Conservation (phyloP, 2,113 vertebrate species). For the Zosterops pallidus region DNA sequence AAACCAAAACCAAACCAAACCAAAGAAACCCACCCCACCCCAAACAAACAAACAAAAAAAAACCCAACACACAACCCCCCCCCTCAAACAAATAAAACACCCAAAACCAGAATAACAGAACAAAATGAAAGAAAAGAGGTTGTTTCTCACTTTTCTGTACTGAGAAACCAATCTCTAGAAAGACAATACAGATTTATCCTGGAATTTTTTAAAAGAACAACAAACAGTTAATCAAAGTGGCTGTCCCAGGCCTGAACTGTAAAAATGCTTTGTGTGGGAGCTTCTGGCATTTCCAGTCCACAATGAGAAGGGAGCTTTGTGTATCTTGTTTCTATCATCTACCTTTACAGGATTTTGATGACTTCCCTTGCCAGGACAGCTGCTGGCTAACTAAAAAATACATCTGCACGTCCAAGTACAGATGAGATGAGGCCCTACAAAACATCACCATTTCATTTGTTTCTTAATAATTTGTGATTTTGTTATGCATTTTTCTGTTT, state of each 20-base stretch:
- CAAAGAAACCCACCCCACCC: background rate
- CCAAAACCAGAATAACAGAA: background rate
- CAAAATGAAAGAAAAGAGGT: background rate
- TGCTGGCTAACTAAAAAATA: background rate
- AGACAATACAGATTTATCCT: background rate
- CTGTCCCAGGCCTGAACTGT: background rate
- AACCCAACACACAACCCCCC: background rate
- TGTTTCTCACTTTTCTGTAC: background rate
- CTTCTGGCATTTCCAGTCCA: background rate
- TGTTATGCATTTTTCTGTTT: background rate
- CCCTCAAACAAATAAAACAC: background rate
- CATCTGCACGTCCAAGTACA: rapidly evolving
- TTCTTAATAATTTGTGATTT: background rate
- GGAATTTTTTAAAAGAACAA: background rate
- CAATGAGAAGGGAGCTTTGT: background rate
- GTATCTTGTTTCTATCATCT: background rate
- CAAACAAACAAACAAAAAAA: background rate
- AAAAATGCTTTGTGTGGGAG: background rate
- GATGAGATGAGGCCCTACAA: background rate
- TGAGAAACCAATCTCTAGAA: background rate
- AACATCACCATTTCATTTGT: background rate
- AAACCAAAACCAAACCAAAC: background rate
- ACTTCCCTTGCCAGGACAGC: background rate
- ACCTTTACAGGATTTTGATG: background rate
- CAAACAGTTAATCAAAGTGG: background rate